Base-by-base conservation (phyloP, 1,140 invertebrate genomes). In the Drosophila lacteicornis region DNA sequence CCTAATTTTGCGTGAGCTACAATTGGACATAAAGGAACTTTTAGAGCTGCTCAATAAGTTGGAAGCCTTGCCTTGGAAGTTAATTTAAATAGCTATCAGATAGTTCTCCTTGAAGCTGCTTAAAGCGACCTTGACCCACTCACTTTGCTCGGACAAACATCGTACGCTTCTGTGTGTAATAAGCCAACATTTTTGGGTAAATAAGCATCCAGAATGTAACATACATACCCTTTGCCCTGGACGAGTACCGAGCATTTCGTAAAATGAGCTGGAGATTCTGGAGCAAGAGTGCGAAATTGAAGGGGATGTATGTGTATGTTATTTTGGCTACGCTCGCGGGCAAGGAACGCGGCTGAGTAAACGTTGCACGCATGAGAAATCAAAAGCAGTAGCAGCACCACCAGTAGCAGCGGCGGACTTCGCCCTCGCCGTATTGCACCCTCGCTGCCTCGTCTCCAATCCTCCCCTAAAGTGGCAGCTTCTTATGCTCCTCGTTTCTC, bases 321-420 rank as follows among this genome's bases (percentile, higher is more conserved):
- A 87, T 87, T 86, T 86, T 62, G 79, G 62, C 62, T 63, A 77
- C n/a, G 74, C 80, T 65, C 40, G 59, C 49, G 70, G 53, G 60
- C 40, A 70, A 42, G 43, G 30, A 65, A 59, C 19, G 59, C 65
- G 80, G 73, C 84, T 87, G 84, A 75, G 81, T 81, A 90, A 85
- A 85, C 67, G 70, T 59, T 56, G 75, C 75, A 88, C 79, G 85
- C 81, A 85, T 88, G 85, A 88, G 70, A 79, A 88, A 90, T 88
- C 85, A 88, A 82, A 88, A 84, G 78, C 62, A 75, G 50, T 62
- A 85, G 50, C 65, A 70, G 63, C 30, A 22, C 19, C 19, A 22
- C 19, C 19, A 17, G 33, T 47, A 17, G 36, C 22, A 25, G 17
- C 12, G 11, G 17, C 45, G 55, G 63, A 67, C 63, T 30, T n/a